Evolutionary conservation across 2,888 invertebrate species (phyloP).

Genomic region (Sminthurinus aureus): DNA sequence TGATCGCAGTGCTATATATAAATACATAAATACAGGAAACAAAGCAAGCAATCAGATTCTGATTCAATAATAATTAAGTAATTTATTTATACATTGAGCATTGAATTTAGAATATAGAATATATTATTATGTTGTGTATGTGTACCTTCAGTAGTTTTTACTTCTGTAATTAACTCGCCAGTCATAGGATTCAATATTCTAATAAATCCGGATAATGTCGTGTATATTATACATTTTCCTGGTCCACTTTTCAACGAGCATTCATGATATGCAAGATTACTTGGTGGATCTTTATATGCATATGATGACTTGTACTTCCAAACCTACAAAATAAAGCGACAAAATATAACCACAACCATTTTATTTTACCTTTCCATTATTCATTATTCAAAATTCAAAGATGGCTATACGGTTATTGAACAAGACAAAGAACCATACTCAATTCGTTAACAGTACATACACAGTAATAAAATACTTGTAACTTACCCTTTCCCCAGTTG

Average conservation of each 20-base stretch:
- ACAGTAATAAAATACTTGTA: background rate
- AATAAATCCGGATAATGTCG: background rate
- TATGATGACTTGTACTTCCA: conserved; percentile 12
- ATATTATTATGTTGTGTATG: too few species aligned
- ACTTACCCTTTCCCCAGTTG: conserved; percentile 17
- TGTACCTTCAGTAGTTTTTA: background rate
- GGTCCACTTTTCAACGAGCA: background rate
- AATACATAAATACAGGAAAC: too few species aligned
- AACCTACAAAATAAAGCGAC: background rate
- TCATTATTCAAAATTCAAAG: background rate
- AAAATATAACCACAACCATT: too few species aligned
- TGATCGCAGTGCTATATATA: background rate
- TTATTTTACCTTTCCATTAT: too few species aligned
- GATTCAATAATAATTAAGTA: too few species aligned
- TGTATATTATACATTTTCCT: background rate
- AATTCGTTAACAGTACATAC: background rate
- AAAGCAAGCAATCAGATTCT: too few species aligned
- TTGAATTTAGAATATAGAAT: too few species aligned
- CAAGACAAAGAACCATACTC: background rate
- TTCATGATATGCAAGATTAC: conserved; percentile 13
- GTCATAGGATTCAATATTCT: background rate
- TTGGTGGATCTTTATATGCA: conserved; percentile 11
- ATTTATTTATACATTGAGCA: too few species aligned
- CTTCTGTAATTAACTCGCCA: background rate
- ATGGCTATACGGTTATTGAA: background rate